Percentiles rank a stretch among this genome's conserved stretches.
These are phyloP conservation scores for Phaethon lepturus DNA, from an alignment of 2,113 vertebrate species.

Conservation along the genomic window DNA sequence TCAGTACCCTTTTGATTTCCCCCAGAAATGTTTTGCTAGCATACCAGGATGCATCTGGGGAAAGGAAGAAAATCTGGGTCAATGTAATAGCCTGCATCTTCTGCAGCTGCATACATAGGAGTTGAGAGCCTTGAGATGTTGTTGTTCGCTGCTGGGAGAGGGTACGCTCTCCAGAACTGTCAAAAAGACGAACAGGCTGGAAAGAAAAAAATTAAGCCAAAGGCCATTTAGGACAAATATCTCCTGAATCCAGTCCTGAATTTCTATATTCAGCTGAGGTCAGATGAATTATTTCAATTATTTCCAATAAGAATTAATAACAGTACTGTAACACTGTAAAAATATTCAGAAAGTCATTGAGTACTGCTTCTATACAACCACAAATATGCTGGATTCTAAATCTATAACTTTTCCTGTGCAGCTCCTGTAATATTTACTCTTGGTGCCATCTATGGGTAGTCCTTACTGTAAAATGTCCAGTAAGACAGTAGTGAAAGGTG, in stretches of 20 bases:
- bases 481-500: neutral
- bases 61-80: neutral
- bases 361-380: neutral
- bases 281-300: neutral
- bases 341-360: neutral
- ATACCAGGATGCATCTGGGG: neutral
- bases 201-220: neutral
- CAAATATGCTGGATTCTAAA: neutral
- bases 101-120: neutral
- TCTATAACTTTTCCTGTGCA: neutral
- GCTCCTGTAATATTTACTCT: neutral
- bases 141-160: neutral
- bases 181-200: neutral
- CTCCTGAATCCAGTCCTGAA: neutral
- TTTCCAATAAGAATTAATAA: neutral
- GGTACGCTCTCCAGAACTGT: neutral
- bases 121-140: neutral
- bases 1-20: neutral
- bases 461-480: neutral
- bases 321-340: neutral
- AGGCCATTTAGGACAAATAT: neutral
- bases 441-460: constrained; percentile 45
- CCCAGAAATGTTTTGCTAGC: neutral
- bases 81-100: neutral
- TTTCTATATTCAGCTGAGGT: neutral